Base-by-base conservation (phyloP, 2,113 vertebrate species). In the Nothocercus nigrocapillus region DNA sequence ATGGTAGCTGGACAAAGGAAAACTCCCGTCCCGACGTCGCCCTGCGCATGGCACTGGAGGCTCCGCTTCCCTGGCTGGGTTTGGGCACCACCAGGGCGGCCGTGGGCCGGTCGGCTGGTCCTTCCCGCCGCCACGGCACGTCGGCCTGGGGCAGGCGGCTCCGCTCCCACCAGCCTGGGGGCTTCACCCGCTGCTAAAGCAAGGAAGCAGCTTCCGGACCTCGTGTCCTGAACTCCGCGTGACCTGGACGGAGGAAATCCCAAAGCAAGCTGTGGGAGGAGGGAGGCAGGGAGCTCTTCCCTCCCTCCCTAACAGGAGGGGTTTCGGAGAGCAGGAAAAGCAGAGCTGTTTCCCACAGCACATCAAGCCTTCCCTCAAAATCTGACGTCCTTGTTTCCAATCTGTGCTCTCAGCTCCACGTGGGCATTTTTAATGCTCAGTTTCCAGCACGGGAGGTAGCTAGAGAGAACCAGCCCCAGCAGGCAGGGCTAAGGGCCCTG, bases 1-100 rank as follows among this genome's bases (percentile, higher is more conserved):
- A 0, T 75, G 40, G 64, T 79, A 59, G 67, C 85, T 34, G 79
- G 89, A 89, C 88, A 73, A 67, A 90, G 93, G 91, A 94, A 96
- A 89, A 95, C 72, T 56, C 90, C 74, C 64, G 74, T 81, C 84
- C 67, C 22, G 3, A 5, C n/a, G 19, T 38, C 10, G 12, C 32
- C 1, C 59, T 15, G 36, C 14, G 38, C 28, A 15, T 59, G 8
- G 16, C 34, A 28, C 1, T 0, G 2, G 15, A 73, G 83, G 59
- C 7, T 7, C 13, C 4, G 74, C 56, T 42, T 49, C 28, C 81
- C 6, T 44, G 59, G 42, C 82, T 9, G 78, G 36, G 59, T 78
- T 0, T 1, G 64, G 42, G 9, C 62, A 3, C 0, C 5, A 77
- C 73, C 75, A 69, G 24, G 21, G 42, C 0, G 8, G 42, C n/a